Conservation (phyloP, 2,888 invertebrate species). For the Dolichomitus sp. region DNA sequence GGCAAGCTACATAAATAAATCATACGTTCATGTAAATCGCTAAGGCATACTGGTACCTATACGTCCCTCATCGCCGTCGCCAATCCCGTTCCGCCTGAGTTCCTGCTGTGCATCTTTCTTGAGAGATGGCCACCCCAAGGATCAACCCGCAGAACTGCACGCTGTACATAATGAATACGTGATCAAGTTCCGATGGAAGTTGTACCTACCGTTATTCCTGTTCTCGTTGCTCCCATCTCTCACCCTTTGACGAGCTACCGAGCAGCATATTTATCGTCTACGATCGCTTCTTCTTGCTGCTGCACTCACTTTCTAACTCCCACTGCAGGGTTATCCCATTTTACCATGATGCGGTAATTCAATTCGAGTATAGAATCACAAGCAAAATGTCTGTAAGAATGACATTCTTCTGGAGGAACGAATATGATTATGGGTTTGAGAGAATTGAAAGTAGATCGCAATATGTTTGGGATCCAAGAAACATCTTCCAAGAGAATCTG, state of each 20-base stretch:
- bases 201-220: not conserved
- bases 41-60: constrained; percentile 45
- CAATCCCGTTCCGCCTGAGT: constrained; percentile 26
- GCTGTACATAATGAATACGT: constrained; percentile 50
- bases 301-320: not conserved
- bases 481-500: not conserved
- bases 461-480: not conserved
- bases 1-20: constrained; percentile 77
- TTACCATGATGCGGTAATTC: not conserved
- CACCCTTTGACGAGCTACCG: not conserved
- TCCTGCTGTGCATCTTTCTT: constrained; percentile 19
- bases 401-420: not conserved
- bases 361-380: constrained; percentile 13
- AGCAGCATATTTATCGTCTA: constrained; percentile 10
- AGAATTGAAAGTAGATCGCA: not conserved
- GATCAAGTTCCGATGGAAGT: constrained; percentile 37
- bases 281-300: not conserved
- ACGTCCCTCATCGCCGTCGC: constrained; percentile 32
- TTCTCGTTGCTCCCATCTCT: not conserved
- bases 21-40: constrained; percentile 76
- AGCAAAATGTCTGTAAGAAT: not conserved
- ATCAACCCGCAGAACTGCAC: constrained; percentile 22
- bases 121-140: constrained; percentile 2
- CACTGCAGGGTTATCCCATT: not conserved
- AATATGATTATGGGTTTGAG: not conserved